Base-by-base conservation (phyloP, 2,113 vertebrate species). In the Origma solitaria region DNA sequence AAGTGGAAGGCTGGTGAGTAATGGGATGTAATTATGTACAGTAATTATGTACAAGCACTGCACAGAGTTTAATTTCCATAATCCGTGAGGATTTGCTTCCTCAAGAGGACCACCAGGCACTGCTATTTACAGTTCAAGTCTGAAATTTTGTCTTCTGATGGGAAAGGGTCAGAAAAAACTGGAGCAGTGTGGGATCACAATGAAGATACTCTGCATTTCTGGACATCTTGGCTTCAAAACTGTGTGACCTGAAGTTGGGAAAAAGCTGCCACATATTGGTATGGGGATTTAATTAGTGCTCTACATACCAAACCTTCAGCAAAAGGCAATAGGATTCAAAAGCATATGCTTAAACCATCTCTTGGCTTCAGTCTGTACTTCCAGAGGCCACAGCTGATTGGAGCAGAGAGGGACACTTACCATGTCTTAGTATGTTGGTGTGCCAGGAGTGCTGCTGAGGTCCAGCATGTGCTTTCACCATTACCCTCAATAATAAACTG, bases 341-440 rank as follows among this genome's bases (percentile, higher is more conserved):
- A 62, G 47, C 70, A 45, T 7, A 17, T 69, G 19, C n/a, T 77
- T 66, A 44, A 53, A 66, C 35, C 14, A 9, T 45, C 45, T 31
- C 31, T 49, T 53, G 44, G 49, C 49, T 79, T 75, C 58, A 40
- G 44, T 64, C 49, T 42, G 27, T n/a, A 24, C 15, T 64, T 68
- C 28, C 5, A 25, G 58, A 62, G 33, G 24, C 45, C 5, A 2
- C 49, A 78, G 42, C 65, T 61, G 54, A 30, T 14, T 0, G 0
- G 61, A 80, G 56, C 2, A 3, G 54, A 91, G 76, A 58, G 31
- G 50, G 66, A 13, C 7, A 1, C 45, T 54, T 19, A n/a, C 17
- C 7, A 2, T 17, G 20, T 7, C 11, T 45, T 7, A 25, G 25
- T 3, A 6, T 2, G 28, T 5, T 2, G 2, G 8, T n/a, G 49